phyloP scores from a whole-genome alignment of 2,888 invertebrate genomes.

The Shargacucullia verbasci region DNA sequence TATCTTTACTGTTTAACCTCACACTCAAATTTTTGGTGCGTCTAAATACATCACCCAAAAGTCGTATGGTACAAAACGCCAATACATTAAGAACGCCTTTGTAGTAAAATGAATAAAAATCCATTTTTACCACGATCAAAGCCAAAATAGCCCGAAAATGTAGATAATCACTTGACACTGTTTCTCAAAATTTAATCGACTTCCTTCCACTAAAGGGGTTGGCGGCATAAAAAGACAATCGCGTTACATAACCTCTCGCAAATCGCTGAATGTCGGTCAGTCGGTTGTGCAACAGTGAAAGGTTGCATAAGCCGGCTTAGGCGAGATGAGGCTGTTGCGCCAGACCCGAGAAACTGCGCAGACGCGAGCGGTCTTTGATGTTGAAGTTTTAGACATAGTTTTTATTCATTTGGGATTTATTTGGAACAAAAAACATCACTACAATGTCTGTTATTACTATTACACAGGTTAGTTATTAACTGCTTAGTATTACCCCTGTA shows the following conservation, averaged over 20 bases:
- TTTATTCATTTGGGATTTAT: too few species aligned
- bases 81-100: too few species aligned
- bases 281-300: conserved; percentile 84
- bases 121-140: too few species aligned
- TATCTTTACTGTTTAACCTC: too few species aligned
- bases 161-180: conserved; percentile 8
- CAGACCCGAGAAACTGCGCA: conserved; percentile 26
- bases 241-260: conserved; percentile 76
- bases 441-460: too few species aligned
- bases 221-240: conserved; percentile 72
- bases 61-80: too few species aligned
- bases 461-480: too few species aligned
- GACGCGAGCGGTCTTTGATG: conserved; percentile 30
- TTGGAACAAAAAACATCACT: too few species aligned
- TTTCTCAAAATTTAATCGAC: conserved; percentile 32
- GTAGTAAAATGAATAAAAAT: too few species aligned
- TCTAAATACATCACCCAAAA: too few species aligned
- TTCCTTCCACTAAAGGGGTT: conserved; percentile 59
- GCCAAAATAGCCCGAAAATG: neutral
- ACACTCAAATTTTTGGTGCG: too few species aligned
- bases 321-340: conserved; percentile 79
- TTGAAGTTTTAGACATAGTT: neutral
- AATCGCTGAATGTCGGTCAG: conserved; percentile 84
- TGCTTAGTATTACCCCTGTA: too few species aligned
- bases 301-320: conserved; percentile 85